Evolutionary conservation across 2,797 vertebrate genomes (phyloP), one percentile per base, ranked within the genome.

Genomic region (Esox lucius): DNA sequence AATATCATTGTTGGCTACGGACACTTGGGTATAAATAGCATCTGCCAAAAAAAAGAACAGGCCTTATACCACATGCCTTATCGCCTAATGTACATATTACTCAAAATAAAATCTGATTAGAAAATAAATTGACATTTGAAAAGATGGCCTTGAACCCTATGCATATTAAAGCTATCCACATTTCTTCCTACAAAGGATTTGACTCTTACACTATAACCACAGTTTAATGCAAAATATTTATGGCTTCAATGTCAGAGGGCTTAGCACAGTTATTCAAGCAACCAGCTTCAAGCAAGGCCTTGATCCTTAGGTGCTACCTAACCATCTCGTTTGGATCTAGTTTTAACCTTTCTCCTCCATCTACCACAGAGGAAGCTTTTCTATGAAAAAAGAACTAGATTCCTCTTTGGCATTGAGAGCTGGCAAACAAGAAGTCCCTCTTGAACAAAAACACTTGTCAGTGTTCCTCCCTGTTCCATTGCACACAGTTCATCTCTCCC

Each of bases 81-180:
- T 39, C 5, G 35, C 35, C 39, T 39, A 39, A 39, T 39, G 39
- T 39, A 39, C 4, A 39, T 39, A 39, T 39, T 5, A 39, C 35
- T 39, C 7, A 5, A 39, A 39, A 8, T 2, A 39, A 39, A 39
- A 39, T 5, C 2, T 6, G 35, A 39, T 39, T 2, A 5, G 7
- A 39, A 39, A 82, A 79, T 71, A 11, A 78, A 0, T 31, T 67
- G 51, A 78, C 81, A 76, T 74, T 65, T 35, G 5, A 62, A 11
- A 62, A 75, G 79, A 77, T 64, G 35, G 42, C 22, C 78, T 83
- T 81, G 81, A 39, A 39, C 35, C 78, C 86, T 22, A 71, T n/a
- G 68, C 84, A 78, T 69, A 72, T 61, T 78, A 59, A 1, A 19
- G 77, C 72, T 79, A 6, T 46, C 64, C 28, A 0, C n/a, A n/a